These are phyloP conservation scores for Protonemura montana DNA, from an alignment of 2,888 invertebrate genomes.

Conservation along the genomic window DNA sequence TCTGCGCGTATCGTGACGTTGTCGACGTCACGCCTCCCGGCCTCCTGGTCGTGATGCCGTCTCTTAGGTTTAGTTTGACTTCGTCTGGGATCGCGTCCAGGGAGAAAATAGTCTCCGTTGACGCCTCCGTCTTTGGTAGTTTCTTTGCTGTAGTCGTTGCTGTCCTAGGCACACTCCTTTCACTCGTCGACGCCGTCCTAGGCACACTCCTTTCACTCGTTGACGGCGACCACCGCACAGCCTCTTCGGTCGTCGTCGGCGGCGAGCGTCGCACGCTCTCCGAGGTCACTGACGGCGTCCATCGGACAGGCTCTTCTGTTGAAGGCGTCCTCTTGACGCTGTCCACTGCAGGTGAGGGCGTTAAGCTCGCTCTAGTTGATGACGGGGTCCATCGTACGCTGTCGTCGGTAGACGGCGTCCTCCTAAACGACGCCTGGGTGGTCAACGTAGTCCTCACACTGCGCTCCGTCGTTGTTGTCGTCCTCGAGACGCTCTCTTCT, in stretches of 20 bases:
- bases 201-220: background rate
- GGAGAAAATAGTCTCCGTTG: background rate
- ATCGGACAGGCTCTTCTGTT: too few species aligned
- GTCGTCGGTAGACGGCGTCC: background rate
- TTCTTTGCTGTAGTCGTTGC: too few species aligned
- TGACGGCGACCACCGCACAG: background rate
- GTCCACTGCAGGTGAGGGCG: too few species aligned
- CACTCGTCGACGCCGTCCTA: background rate
- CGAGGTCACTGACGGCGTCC: too few species aligned
- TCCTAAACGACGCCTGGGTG: background rate
- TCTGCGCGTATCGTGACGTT: background rate
- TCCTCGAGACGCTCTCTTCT: too few species aligned
- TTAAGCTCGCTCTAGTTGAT: too few species aligned
- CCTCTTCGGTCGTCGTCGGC: background rate
- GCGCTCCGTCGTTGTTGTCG: too few species aligned
- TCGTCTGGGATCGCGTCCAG: constrained; percentile 26
- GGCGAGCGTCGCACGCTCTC: too few species aligned
- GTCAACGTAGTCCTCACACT: background rate
- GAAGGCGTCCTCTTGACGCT: too few species aligned
- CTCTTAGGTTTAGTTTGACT: constrained; percentile 7
- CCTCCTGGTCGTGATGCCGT: constrained; percentile 24
- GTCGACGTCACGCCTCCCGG: background rate
- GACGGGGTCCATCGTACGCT: too few species aligned
- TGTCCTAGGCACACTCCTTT: background rate
- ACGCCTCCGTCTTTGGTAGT: too few species aligned